A percentile compares a stretch with the other conserved stretches of the same genome.
phyloP scores from a whole-genome alignment of 2,888 invertebrate species.

The Netelia inedita region DNA sequence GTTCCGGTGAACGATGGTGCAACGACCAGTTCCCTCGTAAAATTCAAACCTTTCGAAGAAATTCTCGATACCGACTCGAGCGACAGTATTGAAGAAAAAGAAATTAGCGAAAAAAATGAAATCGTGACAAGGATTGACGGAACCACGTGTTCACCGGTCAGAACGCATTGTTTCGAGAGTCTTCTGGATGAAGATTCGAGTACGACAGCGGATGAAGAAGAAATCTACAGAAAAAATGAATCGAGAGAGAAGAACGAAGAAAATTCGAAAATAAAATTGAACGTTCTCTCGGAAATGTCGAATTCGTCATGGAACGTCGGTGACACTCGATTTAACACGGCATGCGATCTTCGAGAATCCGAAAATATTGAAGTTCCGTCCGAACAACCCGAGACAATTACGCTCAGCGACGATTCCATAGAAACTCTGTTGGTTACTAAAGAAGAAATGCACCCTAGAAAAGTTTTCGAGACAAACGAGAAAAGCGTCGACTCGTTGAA shows the following conservation, averaged over 20 bases:
- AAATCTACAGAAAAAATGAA: background rate
- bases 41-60: conserved; percentile 32
- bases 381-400: background rate
- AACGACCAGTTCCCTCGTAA: background rate
- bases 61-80: conserved; percentile 14
- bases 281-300: conserved; percentile 71
- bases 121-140: conserved; percentile 1
- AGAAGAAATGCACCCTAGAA: background rate
- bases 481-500: conserved; percentile 43
- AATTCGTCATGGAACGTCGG: conserved; percentile 67
- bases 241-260: background rate
- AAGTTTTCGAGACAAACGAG: conserved; percentile 9
- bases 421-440: background rate
- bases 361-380: background rate
- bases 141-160: background rate
- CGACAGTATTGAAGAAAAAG: conserved; percentile 1
- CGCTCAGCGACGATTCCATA: background rate
- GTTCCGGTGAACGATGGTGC: background rate
- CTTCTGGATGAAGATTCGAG: background rate
- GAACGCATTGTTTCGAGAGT: background rate
- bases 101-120: conserved; percentile 16
- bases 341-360: background rate
- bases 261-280: conserved; percentile 6
- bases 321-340: background rate
- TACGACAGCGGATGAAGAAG: background rate